Evolutionary conservation across 92 coral and sea anemone species (phyloP).

Genomic region (Hydrozoanthus gracilis): DNA sequence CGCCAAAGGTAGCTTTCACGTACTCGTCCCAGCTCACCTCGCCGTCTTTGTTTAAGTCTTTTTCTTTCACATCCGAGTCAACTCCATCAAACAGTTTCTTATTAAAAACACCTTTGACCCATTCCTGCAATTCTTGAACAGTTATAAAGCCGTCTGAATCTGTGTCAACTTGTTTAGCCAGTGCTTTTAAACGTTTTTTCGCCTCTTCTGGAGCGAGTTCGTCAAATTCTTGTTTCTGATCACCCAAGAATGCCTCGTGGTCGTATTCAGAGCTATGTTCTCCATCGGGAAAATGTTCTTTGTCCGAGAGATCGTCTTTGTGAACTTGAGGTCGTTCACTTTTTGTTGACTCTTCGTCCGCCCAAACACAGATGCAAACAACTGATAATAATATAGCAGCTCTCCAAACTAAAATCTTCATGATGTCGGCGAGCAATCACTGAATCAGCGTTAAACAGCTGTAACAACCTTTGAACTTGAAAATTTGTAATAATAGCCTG

Average conservation of each 20-base stretch:
- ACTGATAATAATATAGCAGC: constrained; percentile 3
- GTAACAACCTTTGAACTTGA: background rate
- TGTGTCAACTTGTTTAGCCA: constrained; percentile 79
- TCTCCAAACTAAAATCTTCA: constrained; percentile 22
- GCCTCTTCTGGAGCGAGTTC: constrained; percentile 95
- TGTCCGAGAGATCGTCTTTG: constrained; percentile 73
- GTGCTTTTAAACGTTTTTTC: constrained; percentile 69
- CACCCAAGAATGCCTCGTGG: constrained; percentile 96
- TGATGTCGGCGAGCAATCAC: background rate
- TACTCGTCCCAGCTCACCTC: constrained; percentile 88
- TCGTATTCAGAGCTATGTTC: constrained; percentile 91
- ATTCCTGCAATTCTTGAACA: constrained; percentile 82
- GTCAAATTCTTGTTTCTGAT: constrained; percentile 92
- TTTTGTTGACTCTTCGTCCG: constrained; percentile 10
- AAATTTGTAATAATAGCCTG: background rate
- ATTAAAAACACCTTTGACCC: constrained; percentile 87
- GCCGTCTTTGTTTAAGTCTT: constrained; percentile 83
- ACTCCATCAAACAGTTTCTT: constrained; percentile 80
- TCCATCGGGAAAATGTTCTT: constrained; percentile 83
- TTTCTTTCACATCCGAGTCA: constrained; percentile 79
- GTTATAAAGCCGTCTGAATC: constrained; percentile 82
- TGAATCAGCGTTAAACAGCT: background rate
- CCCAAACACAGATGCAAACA: constrained; percentile 31
- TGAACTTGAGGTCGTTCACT: constrained; percentile 63
- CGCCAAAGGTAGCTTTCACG: constrained; percentile 79